Base-by-base conservation (phyloP, 92 coral and sea anemone species). In the Siderastrea siderea region DNA sequence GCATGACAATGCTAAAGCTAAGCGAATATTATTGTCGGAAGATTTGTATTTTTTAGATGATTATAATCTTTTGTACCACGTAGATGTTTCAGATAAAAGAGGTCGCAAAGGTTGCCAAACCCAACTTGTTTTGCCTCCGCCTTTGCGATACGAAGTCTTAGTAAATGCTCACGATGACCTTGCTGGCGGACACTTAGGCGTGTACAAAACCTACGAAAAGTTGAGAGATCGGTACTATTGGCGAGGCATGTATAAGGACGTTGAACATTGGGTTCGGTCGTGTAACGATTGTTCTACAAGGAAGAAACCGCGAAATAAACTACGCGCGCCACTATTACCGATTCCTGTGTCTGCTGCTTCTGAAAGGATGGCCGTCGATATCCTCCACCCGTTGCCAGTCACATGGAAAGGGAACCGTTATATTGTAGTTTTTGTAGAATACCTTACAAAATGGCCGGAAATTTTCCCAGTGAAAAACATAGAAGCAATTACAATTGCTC, bases 371-470 rank as follows among this genome's bases (percentile, higher is more conserved):
- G 74, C 70, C 9, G 75, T 87, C 8, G 91, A 87, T 62, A 1
- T 17, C 63, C 16, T 92, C 45, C 94, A 95, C 6, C 96, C 98
- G 1, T 88, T 87, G 15, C 87, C 89, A 3, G 89, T 75, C 48
- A 88, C 94, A 38, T 64, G 67, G 26, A 61, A 86, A 13, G 98
- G 98, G 1, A 90, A 90, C 50, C 71, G 85, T 45, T 93, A 93
- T 54, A 90, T 95, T 5, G 77, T 88, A 2, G 89, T 83, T 16
- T 91, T 95, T 66, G 68, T 88, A 2, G 96, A 93, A 66, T 89
- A 89, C 38, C 79, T 88, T 3, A 85, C 96, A 1, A 79, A 79
- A 15, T 95, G 98, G 98, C 89, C 90, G 6, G 98, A 95, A 68
- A 92, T 81, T 16, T 95, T 95, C 43, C 70, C 96, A 7, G 89